Percentiles rank a stretch among this genome's conserved stretches.
phyloP scores from a whole-genome alignment of 2,888 invertebrate genomes.

The Pinctada fucata region DNA sequence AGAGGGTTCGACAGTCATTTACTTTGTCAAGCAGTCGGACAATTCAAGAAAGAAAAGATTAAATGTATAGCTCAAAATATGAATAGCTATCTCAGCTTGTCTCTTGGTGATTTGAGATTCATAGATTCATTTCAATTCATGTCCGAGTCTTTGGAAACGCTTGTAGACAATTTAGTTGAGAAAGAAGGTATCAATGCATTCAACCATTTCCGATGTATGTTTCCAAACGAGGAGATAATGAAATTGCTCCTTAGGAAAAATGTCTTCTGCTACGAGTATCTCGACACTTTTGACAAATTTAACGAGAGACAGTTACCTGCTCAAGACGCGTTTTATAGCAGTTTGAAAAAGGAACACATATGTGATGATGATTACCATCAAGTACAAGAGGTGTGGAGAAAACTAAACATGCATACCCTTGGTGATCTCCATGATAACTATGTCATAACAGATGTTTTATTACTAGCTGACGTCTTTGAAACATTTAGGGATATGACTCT shows the following conservation, averaged over 20 bases:
- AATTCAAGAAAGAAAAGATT: constrained; percentile 32
- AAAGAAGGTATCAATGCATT: constrained; percentile 40
- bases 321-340: no score
- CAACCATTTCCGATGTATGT: constrained; percentile 28
- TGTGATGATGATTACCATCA: no score
- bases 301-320: no score
- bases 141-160: constrained; percentile 28
- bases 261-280: no score
- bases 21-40: constrained; percentile 28
- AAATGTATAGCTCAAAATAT: constrained; percentile 46
- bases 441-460: constrained; percentile 3
- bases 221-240: constrained; percentile 5
- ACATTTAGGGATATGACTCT: constrained; percentile 34
- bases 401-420: no score
- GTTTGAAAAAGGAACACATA: no score
- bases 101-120: constrained; percentile 39
- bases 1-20: constrained; percentile 38
- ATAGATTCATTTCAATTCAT: constrained; percentile 42
- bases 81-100: constrained; percentile 40
- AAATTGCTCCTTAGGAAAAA: no score
- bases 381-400: no score
- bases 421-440: no score
- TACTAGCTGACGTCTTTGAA: constrained; percentile 42
- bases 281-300: no score
- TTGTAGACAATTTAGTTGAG: constrained; percentile 29